Conservation (phyloP, 2,888 invertebrate genomes). For the Agriotes lineatus region DNA sequence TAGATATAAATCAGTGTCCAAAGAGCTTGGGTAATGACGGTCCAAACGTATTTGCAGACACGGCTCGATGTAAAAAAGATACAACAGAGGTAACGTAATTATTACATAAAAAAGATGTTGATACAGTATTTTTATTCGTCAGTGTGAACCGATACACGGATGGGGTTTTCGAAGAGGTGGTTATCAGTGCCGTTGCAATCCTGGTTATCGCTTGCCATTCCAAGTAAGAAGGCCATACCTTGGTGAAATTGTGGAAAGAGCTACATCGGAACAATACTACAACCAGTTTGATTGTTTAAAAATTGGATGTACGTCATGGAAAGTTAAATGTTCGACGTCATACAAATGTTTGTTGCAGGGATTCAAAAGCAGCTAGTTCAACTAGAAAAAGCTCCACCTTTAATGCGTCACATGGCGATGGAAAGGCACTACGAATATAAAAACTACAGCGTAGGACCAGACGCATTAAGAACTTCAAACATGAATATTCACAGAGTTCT, state of each 20-base stretch:
- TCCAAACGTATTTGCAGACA: conserved; percentile 90
- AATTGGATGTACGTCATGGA: conserved; percentile 82
- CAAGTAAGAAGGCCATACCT: conserved; percentile 90
- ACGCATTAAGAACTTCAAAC: conserved; percentile 73
- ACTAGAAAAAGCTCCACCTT: conserved; percentile 81
- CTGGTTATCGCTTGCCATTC: conserved; percentile 88
- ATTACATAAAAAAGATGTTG: background rate
- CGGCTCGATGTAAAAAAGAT: conserved; percentile 90
- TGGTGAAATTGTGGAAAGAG: conserved; percentile 93
- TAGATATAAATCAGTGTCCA: conserved; percentile 98
- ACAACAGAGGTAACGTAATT: conserved; percentile 80
- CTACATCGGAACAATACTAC: conserved; percentile 93
- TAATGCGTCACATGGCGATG: conserved; percentile 79
- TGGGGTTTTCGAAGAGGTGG: conserved; percentile 97
- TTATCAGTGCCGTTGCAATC: conserved; percentile 93
- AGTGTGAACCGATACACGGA: conserved; percentile 96
- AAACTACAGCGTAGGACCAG: conserved; percentile 76
- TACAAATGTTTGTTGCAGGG: conserved; percentile 70
- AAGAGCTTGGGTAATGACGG: conserved; percentile 87
- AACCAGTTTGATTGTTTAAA: conserved; percentile 91
- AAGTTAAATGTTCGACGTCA: background rate
- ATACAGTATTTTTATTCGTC: conserved; percentile 46
- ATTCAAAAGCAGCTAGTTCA: conserved; percentile 86
- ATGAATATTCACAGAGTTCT: conserved; percentile 83
- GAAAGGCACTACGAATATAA: conserved; percentile 82